A percentile compares a stretch with the other conserved stretches of the same genome.
Evolutionary conservation across 2,888 invertebrate species (phyloP).

Genomic region (Latrodectus hesperus): DNA sequence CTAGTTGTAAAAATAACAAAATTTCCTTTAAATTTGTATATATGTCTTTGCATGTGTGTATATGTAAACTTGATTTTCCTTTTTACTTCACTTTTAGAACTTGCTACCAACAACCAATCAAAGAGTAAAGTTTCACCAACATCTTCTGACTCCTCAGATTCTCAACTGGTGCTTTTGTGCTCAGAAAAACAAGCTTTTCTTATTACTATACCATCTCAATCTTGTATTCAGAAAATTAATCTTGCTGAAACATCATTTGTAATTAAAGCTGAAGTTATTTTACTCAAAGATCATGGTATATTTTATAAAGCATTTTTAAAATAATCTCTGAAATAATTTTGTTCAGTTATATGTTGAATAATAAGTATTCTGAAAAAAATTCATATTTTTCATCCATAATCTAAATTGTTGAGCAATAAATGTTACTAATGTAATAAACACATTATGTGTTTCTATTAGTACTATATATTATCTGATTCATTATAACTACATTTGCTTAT

Average conservation of each 20-base stretch:
- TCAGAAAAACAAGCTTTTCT: conserved; percentile 97
- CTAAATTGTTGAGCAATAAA: not conserved
- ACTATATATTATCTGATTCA: too few species aligned
- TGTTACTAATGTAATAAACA: not conserved
- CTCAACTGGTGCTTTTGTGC: conserved; percentile 93
- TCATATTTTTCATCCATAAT: not conserved
- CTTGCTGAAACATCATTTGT: conserved; percentile 93
- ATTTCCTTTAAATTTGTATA: too few species aligned
- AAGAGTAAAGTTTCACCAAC: conserved; percentile 67
- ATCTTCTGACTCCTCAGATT: conserved; percentile 79
- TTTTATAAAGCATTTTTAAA: not conserved
- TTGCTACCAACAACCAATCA: conserved; percentile 37
- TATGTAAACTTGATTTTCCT: not conserved
- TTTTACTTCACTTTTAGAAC: conserved; percentile 32
- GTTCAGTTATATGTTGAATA: not conserved
- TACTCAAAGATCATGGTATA: conserved; percentile 85
- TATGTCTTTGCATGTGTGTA: too few species aligned
- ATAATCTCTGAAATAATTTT: not conserved
- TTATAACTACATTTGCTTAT: too few species aligned
- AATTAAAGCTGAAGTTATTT: conserved; percentile 91
- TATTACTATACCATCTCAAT: conserved; percentile 94
- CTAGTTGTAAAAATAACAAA: too few species aligned
- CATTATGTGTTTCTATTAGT: not conserved
- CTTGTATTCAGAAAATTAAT: conserved; percentile 93
- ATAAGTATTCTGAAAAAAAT: not conserved